Percentiles rank a stretch among this genome's conserved stretches.
These are phyloP conservation scores for Temnothorax nylanderi DNA, from an alignment of 1,140 invertebrate species.

Conservation along the genomic window DNA sequence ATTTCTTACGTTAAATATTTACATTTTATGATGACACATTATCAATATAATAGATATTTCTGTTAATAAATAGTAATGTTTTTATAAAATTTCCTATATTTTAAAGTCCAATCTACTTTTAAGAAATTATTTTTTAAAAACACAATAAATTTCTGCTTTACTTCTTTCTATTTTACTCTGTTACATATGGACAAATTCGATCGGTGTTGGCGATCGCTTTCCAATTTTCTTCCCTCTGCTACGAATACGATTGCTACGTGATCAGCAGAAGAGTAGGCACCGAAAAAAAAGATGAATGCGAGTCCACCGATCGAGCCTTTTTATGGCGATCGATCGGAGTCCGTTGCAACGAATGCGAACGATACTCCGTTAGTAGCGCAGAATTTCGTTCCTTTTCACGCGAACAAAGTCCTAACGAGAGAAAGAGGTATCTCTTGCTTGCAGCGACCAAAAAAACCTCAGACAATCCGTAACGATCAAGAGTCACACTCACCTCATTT, in stretches of 20 bases:
- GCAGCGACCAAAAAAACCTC: constrained; percentile 35
- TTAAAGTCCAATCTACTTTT: background rate
- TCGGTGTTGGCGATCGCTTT: background rate
- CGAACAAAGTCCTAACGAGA: background rate
- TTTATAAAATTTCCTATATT: background rate
- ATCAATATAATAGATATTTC: background rate
- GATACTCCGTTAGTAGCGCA: constrained; percentile 57
- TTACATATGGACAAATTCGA: background rate
- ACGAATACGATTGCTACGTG: background rate
- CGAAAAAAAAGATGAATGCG: constrained; percentile 35
- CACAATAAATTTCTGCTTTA: background rate
- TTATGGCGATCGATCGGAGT: constrained; percentile 55
- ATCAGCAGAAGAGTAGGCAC: constrained; percentile 4
- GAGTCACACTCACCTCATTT: constrained; percentile 49
- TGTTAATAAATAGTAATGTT: background rate
- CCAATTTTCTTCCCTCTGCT: background rate
- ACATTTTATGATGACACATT: background rate
- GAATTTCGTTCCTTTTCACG: constrained; percentile 50
- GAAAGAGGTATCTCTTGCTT: constrained; percentile 11
- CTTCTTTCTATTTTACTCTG: background rate
- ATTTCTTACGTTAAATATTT: background rate
- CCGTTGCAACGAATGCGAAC: constrained; percentile 31
- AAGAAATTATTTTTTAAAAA: background rate
- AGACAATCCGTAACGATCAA: constrained; percentile 43
- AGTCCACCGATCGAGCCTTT: constrained; percentile 10